A percentile compares a stretch with the other conserved stretches of the same genome.
Evolutionary conservation across 1,140 invertebrate genomes (phyloP).

Genomic region (Lepeophtheirus salmonis): DNA sequence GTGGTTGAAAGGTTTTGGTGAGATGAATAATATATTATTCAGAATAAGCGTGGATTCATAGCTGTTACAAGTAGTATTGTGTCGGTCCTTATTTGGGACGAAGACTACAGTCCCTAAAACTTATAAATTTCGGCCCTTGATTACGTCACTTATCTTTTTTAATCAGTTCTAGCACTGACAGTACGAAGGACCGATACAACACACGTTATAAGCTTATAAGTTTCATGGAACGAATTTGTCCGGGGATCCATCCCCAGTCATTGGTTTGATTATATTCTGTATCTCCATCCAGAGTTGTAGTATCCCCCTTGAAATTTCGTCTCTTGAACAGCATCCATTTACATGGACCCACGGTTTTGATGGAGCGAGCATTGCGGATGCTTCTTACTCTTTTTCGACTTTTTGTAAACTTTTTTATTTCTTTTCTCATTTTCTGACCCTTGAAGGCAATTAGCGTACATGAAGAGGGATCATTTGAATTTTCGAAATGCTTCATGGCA

Average conservation of each 20-base stretch:
- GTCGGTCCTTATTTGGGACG: no score
- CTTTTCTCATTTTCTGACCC: background rate
- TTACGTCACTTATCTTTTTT: no score
- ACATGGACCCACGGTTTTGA: background rate
- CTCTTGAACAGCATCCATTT: background rate
- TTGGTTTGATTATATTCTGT: background rate
- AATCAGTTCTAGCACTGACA: no score
- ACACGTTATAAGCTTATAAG: no score
- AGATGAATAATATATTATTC: no score
- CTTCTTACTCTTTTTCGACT: background rate
- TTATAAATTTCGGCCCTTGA: no score
- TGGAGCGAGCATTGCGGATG: background rate
- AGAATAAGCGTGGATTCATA: no score
- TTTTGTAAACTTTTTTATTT: background rate
- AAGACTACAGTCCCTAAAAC: no score
- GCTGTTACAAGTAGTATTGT: no score
- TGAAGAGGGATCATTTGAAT: background rate
- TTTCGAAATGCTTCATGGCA: background rate
- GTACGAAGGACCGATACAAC: no score
- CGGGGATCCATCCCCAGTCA: background rate
- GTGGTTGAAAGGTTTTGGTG: no score
- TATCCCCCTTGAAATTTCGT: background rate
- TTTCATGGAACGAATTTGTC: background rate
- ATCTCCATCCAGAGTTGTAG: background rate
- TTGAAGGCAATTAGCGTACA: background rate